Conservation (phyloP, 2,113 vertebrate genomes). For the Microcebus lehilahytsara region DNA sequence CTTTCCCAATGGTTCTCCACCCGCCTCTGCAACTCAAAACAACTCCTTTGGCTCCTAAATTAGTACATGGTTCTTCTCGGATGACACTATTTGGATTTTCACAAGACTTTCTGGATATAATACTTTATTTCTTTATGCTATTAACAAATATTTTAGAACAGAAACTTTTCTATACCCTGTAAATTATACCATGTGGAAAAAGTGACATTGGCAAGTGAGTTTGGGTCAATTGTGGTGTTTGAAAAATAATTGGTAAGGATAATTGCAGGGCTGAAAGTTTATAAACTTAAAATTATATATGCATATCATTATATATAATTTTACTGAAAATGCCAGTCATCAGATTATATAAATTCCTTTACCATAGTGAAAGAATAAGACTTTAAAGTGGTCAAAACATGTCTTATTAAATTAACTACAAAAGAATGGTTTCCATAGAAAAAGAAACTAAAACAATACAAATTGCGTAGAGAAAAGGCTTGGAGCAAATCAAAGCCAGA, state of each 20-base stretch:
- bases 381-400: conserved; percentile 55
- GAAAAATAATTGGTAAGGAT: background rate
- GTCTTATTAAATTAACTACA: conserved; percentile 63
- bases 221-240: background rate
- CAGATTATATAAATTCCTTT: conserved; percentile 48
- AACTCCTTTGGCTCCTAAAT: background rate
- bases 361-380: conserved; percentile 46
- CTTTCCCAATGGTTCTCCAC: background rate
- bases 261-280: background rate
- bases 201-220: background rate
- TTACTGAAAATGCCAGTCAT: conserved; percentile 36
- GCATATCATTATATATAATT: background rate
- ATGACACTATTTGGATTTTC: background rate
- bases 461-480: conserved; percentile 52
- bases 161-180: background rate
- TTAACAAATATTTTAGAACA: conserved; percentile 14
- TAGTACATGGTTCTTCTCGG: background rate
- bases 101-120: background rate
- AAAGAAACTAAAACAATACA: conserved; percentile 61
- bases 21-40: background rate
- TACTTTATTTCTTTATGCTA: background rate
- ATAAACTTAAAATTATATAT: background rate
- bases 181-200: background rate
- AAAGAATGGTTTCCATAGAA: conserved; percentile 68
- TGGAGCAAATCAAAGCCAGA: conserved; percentile 66